Conservation (phyloP, 2,113 vertebrate species). For the Perca schrenkii region DNA sequence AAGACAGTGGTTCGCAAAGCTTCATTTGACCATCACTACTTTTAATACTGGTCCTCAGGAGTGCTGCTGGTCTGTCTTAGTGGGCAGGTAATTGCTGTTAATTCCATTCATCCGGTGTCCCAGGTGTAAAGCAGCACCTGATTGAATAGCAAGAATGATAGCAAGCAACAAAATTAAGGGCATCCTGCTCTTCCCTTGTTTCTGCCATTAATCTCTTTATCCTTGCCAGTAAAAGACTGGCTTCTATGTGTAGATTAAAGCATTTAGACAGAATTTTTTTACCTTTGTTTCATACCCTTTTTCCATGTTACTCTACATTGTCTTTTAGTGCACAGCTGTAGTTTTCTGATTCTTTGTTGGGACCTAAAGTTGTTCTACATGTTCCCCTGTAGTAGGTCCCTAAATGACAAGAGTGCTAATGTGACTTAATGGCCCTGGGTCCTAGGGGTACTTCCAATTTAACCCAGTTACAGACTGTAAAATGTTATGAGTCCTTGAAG, state of each 20-base stretch:
- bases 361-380: slow-evolving; percentile 3
- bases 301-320: background rate
- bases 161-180: slow-evolving; percentile 13
- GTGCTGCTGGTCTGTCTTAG: slow-evolving; percentile 3
- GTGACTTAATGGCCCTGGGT: slow-evolving; percentile 39
- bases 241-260: background rate
- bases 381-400: slow-evolving; percentile 7
- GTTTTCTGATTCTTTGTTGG: slow-evolving; percentile 2
- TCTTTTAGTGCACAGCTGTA: background rate
- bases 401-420: slow-evolving; percentile 46
- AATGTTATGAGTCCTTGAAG: slow-evolving; percentile 53
- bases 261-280: background rate
- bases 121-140: slow-evolving; percentile 25
- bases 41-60: slow-evolving; percentile 19
- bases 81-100: slow-evolving; percentile 12
- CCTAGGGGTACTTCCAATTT: slow-evolving; percentile 41
- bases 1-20: too few relatives aligned
- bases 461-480: slow-evolving; percentile 57
- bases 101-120: slow-evolving; percentile 17
- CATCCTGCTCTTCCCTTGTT: background rate
- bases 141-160: slow-evolving; percentile 21
- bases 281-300: background rate
- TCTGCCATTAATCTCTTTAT: background rate
- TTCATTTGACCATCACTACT: background rate
- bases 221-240: slow-evolving; percentile 2